Evolutionary conservation across 2,797 vertebrate species (phyloP).

Genomic region (Neosilurus mollespiculum): DNA sequence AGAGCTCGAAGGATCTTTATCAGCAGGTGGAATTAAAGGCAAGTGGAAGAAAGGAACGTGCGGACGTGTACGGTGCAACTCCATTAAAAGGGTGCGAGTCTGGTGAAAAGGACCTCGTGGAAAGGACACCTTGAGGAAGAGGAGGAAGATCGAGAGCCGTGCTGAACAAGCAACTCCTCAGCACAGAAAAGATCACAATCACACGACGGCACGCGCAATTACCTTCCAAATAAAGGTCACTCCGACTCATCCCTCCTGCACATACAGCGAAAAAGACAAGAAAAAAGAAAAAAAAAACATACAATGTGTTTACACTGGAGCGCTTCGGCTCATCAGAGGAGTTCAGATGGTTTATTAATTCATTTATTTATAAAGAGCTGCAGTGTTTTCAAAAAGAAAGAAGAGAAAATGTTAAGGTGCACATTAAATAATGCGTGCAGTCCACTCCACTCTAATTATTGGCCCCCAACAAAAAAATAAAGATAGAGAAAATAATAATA

Average conservation of each 20-base stretch:
- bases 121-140: constrained; percentile 98
- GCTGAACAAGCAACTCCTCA: constrained; percentile 94
- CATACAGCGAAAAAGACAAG: constrained; percentile 35
- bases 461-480: background rate
- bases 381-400: background rate
- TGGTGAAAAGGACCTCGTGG: constrained; percentile 86
- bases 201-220: constrained; percentile 83
- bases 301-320: constrained; percentile 28
- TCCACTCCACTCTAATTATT: background rate
- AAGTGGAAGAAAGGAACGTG: constrained; percentile 64
- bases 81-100: constrained; percentile 85
- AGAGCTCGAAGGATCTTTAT: constrained; percentile 92
- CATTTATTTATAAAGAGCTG: background rate
- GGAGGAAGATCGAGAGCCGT: constrained; percentile 84
- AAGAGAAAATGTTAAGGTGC: too few species aligned
- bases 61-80: constrained; percentile 91
- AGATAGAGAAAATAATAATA: background rate
- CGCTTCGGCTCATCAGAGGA: background rate
- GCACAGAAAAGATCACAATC: constrained; percentile 89
- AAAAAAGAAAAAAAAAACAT: constrained; percentile 15
- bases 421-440: background rate
- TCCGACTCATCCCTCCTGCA: constrained; percentile 72
- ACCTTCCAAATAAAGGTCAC: constrained; percentile 95
- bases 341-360: background rate
- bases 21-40: constrained; percentile 88